Evolutionary conservation across 2,797 vertebrate genomes (phyloP), one percentile per base, ranked within the genome.

Genomic region (Gambelia wislizenii): DNA sequence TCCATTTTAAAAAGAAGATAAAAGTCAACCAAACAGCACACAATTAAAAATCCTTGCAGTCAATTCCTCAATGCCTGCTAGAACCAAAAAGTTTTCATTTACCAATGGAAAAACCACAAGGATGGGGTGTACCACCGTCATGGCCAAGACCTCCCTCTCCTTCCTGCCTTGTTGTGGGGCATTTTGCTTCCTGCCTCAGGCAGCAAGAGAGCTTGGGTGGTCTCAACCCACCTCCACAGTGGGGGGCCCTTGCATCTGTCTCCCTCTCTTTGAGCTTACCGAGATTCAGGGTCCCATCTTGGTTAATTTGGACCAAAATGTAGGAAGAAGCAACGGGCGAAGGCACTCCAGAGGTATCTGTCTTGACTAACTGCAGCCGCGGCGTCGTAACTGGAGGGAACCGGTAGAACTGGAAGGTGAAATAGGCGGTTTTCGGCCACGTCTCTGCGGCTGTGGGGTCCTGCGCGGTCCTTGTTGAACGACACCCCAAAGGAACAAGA

Each of bases 341-440:
- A 0, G 91, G 87, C 2, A 30, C 88, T 3, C 87, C 94, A 0
- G 91, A 67, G 47, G 84, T 64, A 0, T 96, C 96, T 0, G 69
- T 86, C 87, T 93, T 92, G 67, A 98, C 95, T 44, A 99, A 97
- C 94, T 96, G 97, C 86, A 99, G 96, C 13, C 97, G 97, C 0
- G 98, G 97, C 0, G 98, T 98, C 4, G 97, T 98, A 85, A 97
- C 95, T 0, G 98, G 97, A 0, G 98, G 98, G 82, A 99, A 99
- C 16, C 98, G 98, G 94, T 99, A 99, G 92, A 99, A 98, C 97
- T 99, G 99, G 97, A 99, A 99, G 89, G 98, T 99, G 96, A 99
- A 97, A 94, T 98, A 98, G 94, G 99, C 84, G 10, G 96, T 98
- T 72, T 91, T 92, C 0, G 98, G 98, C 98, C 98, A 98, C 0